Percentiles rank a stretch among this genome's conserved stretches.
Conservation (phyloP, 1,140 invertebrate genomes). For the Bombus breviceps region DNA sequence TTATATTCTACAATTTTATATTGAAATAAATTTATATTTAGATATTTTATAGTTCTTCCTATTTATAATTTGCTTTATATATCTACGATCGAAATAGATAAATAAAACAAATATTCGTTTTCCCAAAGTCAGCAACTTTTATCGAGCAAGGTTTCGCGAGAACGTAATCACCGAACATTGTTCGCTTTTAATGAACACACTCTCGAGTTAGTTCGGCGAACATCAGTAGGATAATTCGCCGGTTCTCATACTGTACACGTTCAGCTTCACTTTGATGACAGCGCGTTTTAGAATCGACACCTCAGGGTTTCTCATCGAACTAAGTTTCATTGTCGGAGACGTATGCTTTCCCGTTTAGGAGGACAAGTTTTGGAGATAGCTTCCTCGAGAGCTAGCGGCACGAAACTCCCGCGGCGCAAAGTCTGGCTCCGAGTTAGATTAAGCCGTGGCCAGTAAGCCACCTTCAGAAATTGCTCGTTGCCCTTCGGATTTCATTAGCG, state of each 20-base stretch:
- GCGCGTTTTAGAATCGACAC: slow-evolving; percentile 68
- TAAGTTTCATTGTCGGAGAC: slow-evolving; percentile 79
- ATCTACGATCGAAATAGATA: neutral
- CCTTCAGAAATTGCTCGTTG: slow-evolving; percentile 80
- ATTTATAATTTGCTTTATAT: too few relatives aligned
- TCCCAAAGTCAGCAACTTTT: neutral
- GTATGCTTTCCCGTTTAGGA: slow-evolving; percentile 77
- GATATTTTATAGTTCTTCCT: too few relatives aligned
- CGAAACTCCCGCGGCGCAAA: slow-evolving; percentile 77
- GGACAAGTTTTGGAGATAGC: slow-evolving; percentile 77
- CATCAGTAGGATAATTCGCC: neutral
- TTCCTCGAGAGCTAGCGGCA: slow-evolving; percentile 71
- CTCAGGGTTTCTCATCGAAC: slow-evolving; percentile 76
- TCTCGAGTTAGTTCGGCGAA: neutral
- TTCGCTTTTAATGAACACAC: slow-evolving; percentile 5
- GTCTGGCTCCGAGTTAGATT: slow-evolving; percentile 79
- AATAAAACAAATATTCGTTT: neutral
- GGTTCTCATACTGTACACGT: slow-evolving; percentile 33
- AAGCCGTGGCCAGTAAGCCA: slow-evolving; percentile 80
- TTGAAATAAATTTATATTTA: too few relatives aligned
- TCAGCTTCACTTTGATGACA: slow-evolving; percentile 46
- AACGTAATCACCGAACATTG: neutral
- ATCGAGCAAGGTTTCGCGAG: too few relatives aligned
- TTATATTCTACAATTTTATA: too few relatives aligned
- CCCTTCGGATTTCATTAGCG: slow-evolving; percentile 81